Evolutionary conservation across 1,140 invertebrate genomes (phyloP), one percentile per base, ranked within the genome.

Genomic region (Tetragonula clypearis): DNA sequence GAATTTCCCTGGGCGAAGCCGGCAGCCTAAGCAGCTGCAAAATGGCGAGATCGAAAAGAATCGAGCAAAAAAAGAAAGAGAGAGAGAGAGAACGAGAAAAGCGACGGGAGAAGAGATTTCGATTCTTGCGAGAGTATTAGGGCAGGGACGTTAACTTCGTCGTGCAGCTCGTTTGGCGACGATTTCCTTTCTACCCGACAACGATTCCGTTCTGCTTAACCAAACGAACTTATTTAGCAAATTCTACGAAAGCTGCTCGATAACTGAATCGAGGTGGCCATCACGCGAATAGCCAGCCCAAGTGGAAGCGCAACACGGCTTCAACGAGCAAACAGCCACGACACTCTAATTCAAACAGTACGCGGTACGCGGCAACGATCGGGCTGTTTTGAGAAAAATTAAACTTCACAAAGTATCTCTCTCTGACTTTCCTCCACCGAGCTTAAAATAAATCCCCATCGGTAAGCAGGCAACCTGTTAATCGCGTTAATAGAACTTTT

Each of bases 1-100:
- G 79, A 87, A 80, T 80, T 81, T 83, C 65, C 53, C 69, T 49
- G 14, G 56, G 23, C 6, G 41, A 49, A 49, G 56, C 49, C 35
- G 30, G 58, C 41, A 19, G 17, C 26, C 60, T 30, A 56, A 35
- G 2, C 2, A 35, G 73, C 79, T 49, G 41, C 41, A 53, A 88
- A 82, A 66, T 17, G 77, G 30, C 69, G 49, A 30, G 41, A 55
- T 23, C 30, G 71, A 53, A 71, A 49, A 41, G 53, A 66, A 23
- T 8, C 60, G 23, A 49, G 12, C 23, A 14, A 23, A n/a, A 12
- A 23, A 41, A 49, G 30, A 49, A 3, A 35, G 35, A 49, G 41
- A 49, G 8, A 41, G 41, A 41, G 5, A 41, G 35, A 5, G 35
- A 5, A 30, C n/a, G 41, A 17, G 35, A 71, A 62, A 65, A 19